These are phyloP conservation scores for Pycnonotus jocosus DNA, from an alignment of 2,113 vertebrate genomes.

Conservation along the genomic window DNA sequence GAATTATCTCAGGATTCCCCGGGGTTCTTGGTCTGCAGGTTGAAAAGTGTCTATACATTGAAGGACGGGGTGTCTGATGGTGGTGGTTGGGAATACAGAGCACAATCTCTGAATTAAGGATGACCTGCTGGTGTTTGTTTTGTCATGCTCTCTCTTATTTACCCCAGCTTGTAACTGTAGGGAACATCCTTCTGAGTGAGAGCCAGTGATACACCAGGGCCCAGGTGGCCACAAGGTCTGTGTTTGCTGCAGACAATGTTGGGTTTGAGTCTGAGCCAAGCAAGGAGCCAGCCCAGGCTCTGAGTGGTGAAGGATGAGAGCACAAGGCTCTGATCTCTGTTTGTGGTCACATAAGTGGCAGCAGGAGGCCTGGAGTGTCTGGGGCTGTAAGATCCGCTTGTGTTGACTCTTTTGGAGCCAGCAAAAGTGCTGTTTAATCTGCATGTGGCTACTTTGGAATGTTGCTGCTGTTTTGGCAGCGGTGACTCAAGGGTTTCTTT, in stretches of 20 bases:
- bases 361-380: not conserved
- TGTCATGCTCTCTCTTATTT: not conserved
- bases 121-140: not conserved
- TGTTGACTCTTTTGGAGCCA: not conserved
- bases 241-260: not conserved
- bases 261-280: not conserved
- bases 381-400: not conserved
- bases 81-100: not conserved
- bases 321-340: not conserved
- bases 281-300: not conserved
- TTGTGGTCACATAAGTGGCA: not conserved
- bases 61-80: not conserved
- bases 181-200: not conserved
- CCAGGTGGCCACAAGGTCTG: not conserved
- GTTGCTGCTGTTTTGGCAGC: not conserved
- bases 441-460: not conserved
- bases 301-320: not conserved
- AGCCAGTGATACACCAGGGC: not conserved
- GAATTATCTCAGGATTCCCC: constrained; percentile 9
- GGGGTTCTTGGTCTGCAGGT: not conserved
- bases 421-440: not conserved
- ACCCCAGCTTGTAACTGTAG: not conserved
- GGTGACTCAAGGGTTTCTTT: not conserved
- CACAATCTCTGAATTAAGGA: not conserved
- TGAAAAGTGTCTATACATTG: not conserved